These are phyloP conservation scores for Lydus trimaculatus DNA, from an alignment of 2,888 invertebrate species.

Conservation along the genomic window DNA sequence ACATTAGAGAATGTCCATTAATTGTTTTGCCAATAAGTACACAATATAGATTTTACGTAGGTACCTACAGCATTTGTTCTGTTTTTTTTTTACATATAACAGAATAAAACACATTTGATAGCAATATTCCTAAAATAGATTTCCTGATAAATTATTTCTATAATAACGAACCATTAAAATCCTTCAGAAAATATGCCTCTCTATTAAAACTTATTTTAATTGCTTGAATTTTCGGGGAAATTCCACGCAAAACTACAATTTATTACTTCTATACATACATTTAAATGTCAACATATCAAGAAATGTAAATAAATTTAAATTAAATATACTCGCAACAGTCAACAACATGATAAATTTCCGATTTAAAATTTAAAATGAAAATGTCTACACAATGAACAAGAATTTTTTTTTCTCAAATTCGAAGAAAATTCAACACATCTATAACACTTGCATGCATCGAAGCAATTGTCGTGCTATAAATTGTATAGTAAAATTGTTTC, in stretches of 20 bases:
- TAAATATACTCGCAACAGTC: neutral
- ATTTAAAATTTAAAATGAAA: too few relatives aligned
- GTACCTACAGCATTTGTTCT: too few relatives aligned
- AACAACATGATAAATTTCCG: too few relatives aligned
- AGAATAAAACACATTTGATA: too few relatives aligned
- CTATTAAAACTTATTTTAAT: neutral
- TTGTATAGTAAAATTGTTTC: neutral
- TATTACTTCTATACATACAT: neutral
- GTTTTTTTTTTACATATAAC: too few relatives aligned
- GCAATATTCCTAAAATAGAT: neutral
- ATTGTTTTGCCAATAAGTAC: too few relatives aligned
- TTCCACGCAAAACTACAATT: neutral
- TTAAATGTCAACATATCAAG: too few relatives aligned
- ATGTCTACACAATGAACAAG: neutral
- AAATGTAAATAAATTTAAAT: neutral
- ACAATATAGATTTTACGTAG: too few relatives aligned
- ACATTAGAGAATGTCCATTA: too few relatives aligned
- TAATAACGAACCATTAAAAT: neutral
- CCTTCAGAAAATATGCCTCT: neutral
- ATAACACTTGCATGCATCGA: neutral
- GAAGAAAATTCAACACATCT: neutral
- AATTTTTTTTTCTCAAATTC: neutral
- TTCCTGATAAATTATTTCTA: neutral
- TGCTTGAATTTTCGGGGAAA: neutral
- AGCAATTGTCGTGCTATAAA: neutral